Base-by-base conservation (phyloP, 2,113 vertebrate genomes). In the Ammospiza caudacuta region DNA sequence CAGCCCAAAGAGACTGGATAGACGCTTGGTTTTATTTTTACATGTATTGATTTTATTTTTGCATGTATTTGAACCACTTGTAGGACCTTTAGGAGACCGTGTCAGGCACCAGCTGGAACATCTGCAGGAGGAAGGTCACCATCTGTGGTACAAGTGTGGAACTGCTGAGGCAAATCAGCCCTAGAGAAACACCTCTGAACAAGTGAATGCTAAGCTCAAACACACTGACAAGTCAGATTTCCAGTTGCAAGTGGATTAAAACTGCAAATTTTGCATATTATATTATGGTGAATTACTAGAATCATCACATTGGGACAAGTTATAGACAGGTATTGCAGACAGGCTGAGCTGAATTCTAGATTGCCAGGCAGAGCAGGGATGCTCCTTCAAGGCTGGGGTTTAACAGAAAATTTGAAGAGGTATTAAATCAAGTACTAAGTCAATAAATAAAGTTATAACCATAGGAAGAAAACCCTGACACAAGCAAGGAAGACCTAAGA, bases 51-150 rank as follows among this genome's bases (percentile, higher is more conserved):
- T 51, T 59, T 59, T 27, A 35, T 17, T 51, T 59, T 31, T 59
- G 31, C 17, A 9, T 28, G 19, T 15, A 13, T 69, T 54, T 77
- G 33, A 37, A 87, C 39, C 33, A 27, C 46, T 23, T 33, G 31
- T 5, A 23, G 17, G 44, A 82, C 9, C 23, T 61, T 1, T 1
- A 35, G 11, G 35, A 58, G 49, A 41, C 9, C n/a, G 31, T 29
- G n/a, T 35, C 0, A 0, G 29, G 51, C 46, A 66, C 1, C 2
- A 3, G 17, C 44, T 52, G 27, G 23, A 57, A 77, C 41, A 58
- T 16, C 51, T 66, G 55, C 37, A 35, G 25, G 27, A 75, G 46
- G 27, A 86, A 84, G 44, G 33, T 22, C 62, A 66, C 19, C 35
- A 27, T 1, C 68, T 37, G 22, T 51, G 17, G 39, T 31, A 59